Conservation (phyloP, 2,888 invertebrate genomes). For the Ectemnius continuus region DNA sequence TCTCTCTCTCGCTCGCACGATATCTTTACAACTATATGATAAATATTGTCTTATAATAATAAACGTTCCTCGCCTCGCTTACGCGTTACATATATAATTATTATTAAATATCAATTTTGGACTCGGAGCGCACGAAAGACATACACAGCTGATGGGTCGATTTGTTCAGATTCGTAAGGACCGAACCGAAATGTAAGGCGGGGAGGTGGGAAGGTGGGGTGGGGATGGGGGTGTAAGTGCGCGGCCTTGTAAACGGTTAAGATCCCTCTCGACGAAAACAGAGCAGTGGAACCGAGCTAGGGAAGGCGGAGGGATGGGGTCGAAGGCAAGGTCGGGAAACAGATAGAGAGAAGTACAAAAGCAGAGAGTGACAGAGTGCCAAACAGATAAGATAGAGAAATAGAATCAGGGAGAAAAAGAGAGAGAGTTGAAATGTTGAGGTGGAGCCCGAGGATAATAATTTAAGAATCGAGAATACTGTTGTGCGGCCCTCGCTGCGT, state of each 20-base stretch:
- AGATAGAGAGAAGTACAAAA: constrained; percentile 4
- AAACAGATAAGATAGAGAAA: constrained; percentile 12
- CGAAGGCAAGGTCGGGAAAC: constrained; percentile 10
- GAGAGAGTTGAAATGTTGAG: constrained; percentile 12
- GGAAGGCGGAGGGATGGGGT: not conserved
- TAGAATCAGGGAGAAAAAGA: constrained; percentile 23
- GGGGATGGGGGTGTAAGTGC: not conserved
- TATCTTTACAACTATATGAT: constrained; percentile 24
- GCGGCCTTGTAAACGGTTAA: constrained; percentile 27
- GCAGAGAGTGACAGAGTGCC: constrained; percentile 5
- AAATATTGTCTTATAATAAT: constrained; percentile 16
- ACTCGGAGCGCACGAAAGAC: constrained; percentile 13
- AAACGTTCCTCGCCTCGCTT: constrained; percentile 6
- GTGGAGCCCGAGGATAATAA: constrained; percentile 28
- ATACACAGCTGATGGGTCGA: not conserved
- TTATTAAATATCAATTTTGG: constrained; percentile 24
- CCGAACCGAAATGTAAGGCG: constrained; percentile 13
- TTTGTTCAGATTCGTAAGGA: constrained; percentile 4
- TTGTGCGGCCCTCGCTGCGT: constrained; percentile 29
- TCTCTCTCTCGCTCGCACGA: constrained; percentile 10
- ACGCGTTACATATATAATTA: constrained; percentile 1
- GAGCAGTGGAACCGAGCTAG: not conserved
- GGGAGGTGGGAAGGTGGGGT: constrained; percentile 3
- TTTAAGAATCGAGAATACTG: constrained; percentile 43
- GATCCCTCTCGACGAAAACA: not conserved